phyloP scores from a whole-genome alignment of 2,888 invertebrate genomes.

The Drosophila maculinotata region DNA sequence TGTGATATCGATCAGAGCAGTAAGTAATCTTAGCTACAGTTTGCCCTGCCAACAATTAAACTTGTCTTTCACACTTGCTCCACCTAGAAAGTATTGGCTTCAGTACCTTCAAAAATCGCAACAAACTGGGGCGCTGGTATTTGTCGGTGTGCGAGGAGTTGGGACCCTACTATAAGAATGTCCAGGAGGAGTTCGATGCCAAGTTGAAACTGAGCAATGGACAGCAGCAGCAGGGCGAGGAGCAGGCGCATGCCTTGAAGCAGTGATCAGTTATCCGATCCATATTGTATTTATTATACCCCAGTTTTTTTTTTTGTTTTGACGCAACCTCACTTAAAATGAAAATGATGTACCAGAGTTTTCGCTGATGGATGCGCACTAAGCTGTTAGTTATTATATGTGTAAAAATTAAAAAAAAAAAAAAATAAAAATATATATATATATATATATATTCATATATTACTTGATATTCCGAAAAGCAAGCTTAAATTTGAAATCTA shows the following conservation, averaged over 20 bases:
- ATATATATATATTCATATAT: conserved; percentile 13
- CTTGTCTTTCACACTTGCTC: not conserved
- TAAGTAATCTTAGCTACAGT: conserved; percentile 80
- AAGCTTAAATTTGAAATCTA: not conserved
- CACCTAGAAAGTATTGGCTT: conserved; percentile 88
- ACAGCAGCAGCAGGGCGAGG: conserved; percentile 61
- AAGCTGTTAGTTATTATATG: conserved; percentile 30
- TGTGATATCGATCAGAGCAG: conserved; percentile 92
- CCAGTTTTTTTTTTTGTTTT: conserved; percentile 1
- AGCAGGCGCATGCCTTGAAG: conserved; percentile 76
- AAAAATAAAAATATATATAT: conserved; percentile 19
- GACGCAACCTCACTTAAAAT: conserved; percentile 6
- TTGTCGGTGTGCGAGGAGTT: conserved; percentile 87
- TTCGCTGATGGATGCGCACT: not conserved
- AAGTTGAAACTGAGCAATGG: conserved; percentile 69
- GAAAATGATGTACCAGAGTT: not conserved
- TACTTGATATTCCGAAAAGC: not conserved
- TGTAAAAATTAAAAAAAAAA: conserved; percentile 24
- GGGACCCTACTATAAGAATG: conserved; percentile 89
- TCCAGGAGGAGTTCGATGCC: conserved; percentile 83
- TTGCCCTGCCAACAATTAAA: conserved; percentile 4
- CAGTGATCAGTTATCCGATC: conserved; percentile 51
- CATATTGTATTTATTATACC: conserved; percentile 25
- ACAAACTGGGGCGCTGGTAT: conserved; percentile 88
- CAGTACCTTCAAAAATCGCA: conserved; percentile 87